phyloP scores from a whole-genome alignment of 2,888 invertebrate species.

The Amphimallon solstitiale region DNA sequence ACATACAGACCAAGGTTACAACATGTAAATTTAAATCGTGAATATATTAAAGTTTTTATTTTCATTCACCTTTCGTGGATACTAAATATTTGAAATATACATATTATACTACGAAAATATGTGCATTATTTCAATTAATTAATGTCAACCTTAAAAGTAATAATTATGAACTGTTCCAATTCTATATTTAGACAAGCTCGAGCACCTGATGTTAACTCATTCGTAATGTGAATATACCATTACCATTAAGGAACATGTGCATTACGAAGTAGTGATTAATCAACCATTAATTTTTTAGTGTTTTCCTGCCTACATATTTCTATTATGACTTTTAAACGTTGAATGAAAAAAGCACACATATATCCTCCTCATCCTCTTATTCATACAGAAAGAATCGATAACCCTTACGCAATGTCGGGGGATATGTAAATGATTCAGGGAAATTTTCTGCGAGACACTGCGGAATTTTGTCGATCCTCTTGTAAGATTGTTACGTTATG shows the following conservation, averaged over 20 bases:
- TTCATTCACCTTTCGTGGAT: slow-evolving; percentile 22
- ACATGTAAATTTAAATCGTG: slow-evolving; percentile 29
- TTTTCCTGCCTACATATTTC: background rate
- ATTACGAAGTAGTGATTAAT: slow-evolving; percentile 10
- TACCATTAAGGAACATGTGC: background rate
- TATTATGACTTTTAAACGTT: background rate
- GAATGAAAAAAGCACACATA: background rate
- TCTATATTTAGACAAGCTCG: slow-evolving; percentile 5
- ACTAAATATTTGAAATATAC: slow-evolving; percentile 22
- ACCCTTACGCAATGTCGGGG: background rate
- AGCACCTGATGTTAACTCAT: background rate
- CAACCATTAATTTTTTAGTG: background rate
- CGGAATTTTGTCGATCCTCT: background rate
- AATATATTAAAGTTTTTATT: slow-evolving; percentile 22
- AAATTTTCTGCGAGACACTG: slow-evolving; percentile 5
- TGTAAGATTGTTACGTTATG: background rate
- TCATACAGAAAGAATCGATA: background rate
- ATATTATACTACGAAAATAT: background rate
- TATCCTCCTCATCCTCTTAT: background rate
- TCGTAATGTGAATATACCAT: background rate
- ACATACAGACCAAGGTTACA: slow-evolving; percentile 33
- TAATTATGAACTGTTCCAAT: slow-evolving; percentile 1
- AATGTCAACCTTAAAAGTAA: slow-evolving; percentile 14
- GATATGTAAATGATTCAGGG: slow-evolving; percentile 13
- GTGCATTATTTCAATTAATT: background rate